phyloP scores from a whole-genome alignment of 2,113 vertebrate genomes.

The Salminus brasiliensis region DNA sequence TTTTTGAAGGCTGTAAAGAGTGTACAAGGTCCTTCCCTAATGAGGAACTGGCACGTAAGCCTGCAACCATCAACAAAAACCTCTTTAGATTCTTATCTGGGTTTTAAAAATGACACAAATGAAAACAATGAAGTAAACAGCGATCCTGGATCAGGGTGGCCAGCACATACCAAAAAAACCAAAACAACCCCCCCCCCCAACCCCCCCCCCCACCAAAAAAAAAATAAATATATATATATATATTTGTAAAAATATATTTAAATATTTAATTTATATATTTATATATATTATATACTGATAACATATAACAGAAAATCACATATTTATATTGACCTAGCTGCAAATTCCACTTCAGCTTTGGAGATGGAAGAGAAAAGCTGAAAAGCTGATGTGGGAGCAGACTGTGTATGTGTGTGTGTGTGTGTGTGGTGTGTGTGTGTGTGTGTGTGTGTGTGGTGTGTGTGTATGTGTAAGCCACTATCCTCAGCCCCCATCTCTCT shows the following conservation, averaged over 20 bases:
- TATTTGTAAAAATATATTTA: background rate
- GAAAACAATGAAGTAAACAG: background rate
- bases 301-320: background rate
- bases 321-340: background rate
- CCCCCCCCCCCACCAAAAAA: too few species aligned
- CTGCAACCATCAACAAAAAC: background rate
- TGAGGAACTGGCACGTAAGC: background rate
- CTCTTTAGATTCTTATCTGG: slow-evolving; percentile 11
- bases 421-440: too few species aligned
- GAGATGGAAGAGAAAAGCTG: background rate
- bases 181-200: too few species aligned
- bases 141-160: background rate
- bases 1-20: background rate
- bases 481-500: background rate
- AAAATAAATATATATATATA: too few species aligned
- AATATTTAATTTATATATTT: background rate
- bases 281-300: background rate
- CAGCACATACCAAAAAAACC: background rate
- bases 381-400: background rate
- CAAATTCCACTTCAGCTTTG: background rate
- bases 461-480: background rate
- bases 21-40: background rate
- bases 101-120: background rate
- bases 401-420: too few species aligned
- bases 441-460: background rate